Evolutionary conservation across 2,113 vertebrate genomes (phyloP).

Genomic region (Varanus komodoensis): DNA sequence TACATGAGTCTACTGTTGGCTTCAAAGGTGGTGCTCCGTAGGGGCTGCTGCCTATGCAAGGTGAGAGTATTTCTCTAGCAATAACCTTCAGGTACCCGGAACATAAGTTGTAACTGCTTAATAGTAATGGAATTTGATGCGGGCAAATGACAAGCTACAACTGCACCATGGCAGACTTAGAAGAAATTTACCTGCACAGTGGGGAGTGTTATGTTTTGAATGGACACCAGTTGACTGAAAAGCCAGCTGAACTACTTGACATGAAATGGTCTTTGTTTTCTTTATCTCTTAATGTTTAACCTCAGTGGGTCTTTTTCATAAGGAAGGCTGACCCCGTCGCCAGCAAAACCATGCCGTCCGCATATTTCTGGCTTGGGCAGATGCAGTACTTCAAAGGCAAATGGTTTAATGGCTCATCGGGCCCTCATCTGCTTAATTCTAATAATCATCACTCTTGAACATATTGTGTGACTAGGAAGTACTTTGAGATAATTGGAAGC

Average conservation of each 20-base stretch:
- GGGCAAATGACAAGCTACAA: neutral
- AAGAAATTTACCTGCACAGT: neutral
- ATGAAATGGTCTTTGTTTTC: neutral
- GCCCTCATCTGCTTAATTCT: neutral
- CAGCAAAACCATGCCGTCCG: neutral
- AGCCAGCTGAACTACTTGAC: neutral
- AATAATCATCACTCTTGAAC: neutral
- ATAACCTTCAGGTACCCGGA: neutral
- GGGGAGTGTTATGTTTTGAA: neutral
- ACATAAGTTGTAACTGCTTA: neutral
- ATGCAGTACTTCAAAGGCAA: neutral
- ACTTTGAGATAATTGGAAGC: neutral
- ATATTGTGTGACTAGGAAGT: neutral
- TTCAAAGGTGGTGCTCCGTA: neutral
- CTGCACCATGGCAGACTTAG: neutral
- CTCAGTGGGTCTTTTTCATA: neutral
- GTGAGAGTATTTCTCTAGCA: neutral
- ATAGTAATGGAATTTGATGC: neutral
- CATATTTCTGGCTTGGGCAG: neutral
- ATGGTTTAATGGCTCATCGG: neutral
- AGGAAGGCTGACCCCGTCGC: neutral
- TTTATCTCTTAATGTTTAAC: no score
- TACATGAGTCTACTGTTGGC: neutral
- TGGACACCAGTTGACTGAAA: neutral
- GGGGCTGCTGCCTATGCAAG: neutral